These are phyloP conservation scores for Patella depressa DNA, from an alignment of 2,888 invertebrate genomes.

Conservation along the genomic window DNA sequence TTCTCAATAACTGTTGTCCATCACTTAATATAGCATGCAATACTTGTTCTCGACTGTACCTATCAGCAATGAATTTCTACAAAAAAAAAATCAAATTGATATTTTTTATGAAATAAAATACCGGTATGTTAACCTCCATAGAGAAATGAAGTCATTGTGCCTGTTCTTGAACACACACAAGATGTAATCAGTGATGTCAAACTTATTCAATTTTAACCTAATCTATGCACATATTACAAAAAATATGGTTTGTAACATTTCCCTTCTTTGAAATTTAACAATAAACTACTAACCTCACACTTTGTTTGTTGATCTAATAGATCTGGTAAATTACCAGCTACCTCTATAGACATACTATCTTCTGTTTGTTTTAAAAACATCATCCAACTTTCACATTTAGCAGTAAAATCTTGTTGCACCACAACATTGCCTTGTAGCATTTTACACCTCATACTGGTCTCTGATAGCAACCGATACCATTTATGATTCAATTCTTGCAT, in stretches of 20 bases:
- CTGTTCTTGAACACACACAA: too few species aligned
- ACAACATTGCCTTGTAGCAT: slow-evolving; percentile 59
- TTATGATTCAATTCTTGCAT: slow-evolving; percentile 61
- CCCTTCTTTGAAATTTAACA: too few species aligned
- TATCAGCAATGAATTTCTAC: slow-evolving; percentile 66
- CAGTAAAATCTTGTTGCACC: slow-evolving; percentile 64
- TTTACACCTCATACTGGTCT: slow-evolving; percentile 55
- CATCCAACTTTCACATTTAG: slow-evolving; percentile 69
- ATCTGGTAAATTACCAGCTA: slow-evolving; percentile 62
- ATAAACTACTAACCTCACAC: slow-evolving; percentile 55
- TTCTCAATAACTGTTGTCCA: slow-evolving; percentile 63
- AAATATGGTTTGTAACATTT: too few species aligned
- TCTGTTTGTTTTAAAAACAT: slow-evolving; percentile 65
- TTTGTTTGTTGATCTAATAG: slow-evolving; percentile 62
- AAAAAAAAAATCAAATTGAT: slow-evolving; percentile 14
- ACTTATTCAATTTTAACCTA: not conserved
- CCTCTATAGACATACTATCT: slow-evolving; percentile 58
- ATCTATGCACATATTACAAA: not conserved
- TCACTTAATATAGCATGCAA: slow-evolving; percentile 67
- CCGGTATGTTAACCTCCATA: too few species aligned
- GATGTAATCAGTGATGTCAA: not conserved
- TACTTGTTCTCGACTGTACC: slow-evolving; percentile 65
- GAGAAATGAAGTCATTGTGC: too few species aligned
- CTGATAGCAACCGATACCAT: slow-evolving; percentile 58
- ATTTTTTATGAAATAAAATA: too few species aligned